Conservation (phyloP, 2,888 invertebrate genomes). For the Cryptus armator region DNA sequence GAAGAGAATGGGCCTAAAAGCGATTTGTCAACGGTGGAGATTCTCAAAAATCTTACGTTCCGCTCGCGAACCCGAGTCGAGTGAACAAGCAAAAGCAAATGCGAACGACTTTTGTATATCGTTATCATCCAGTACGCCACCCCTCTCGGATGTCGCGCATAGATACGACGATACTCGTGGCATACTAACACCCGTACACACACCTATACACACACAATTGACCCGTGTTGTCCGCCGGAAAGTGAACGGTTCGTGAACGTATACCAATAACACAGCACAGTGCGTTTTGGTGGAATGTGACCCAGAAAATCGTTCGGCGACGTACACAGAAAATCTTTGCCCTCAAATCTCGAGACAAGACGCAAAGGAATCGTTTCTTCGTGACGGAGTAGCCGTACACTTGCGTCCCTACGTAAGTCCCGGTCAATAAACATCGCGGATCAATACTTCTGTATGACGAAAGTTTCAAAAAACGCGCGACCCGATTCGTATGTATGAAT, state of each 20-base stretch:
- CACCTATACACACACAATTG: neutral
- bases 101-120: constrained; percentile 13
- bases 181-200: constrained; percentile 2
- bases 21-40: neutral
- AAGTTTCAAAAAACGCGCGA: neutral
- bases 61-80: neutral
- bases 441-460: neutral
- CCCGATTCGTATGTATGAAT: neutral
- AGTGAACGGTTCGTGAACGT: neutral
- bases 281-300: neutral
- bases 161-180: neutral
- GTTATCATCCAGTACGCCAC: constrained; percentile 8
- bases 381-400: neutral
- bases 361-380: neutral
- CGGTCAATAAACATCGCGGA: constrained; percentile 17
- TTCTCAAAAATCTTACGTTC: constrained; percentile 3
- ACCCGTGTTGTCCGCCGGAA: neutral
- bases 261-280: constrained; percentile 12
- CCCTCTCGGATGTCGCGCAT: neutral
- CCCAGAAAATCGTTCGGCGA: neutral
- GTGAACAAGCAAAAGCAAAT: neutral
- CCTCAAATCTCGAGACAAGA: constrained; percentile 1
- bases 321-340: neutral
- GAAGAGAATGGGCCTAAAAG: neutral
- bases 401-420: constrained; percentile 5